Evolutionary conservation across 2,888 invertebrate species (phyloP).

Genomic region (Noctua comes): DNA sequence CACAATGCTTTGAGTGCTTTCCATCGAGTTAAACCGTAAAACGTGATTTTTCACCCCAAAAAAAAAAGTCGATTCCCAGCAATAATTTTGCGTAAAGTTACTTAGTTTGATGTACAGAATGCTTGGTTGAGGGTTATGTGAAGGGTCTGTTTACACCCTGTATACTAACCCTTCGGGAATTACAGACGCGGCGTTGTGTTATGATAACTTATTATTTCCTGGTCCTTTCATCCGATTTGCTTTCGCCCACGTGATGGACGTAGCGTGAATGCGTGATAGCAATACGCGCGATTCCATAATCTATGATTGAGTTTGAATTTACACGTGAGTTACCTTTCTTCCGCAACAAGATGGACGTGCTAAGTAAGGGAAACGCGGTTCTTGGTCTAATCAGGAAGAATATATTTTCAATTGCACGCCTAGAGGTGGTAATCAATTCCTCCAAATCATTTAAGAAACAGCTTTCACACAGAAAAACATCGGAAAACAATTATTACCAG

Average conservation of each 20-base stretch:
- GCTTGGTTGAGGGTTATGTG: too few species aligned
- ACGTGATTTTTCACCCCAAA: too few species aligned
- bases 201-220: slow-evolving; percentile 19
- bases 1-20: too few species aligned
- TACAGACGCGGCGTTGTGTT: neutral
- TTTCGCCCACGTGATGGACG: slow-evolving; percentile 25
- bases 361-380: slow-evolving; percentile 11
- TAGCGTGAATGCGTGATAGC: slow-evolving; percentile 33
- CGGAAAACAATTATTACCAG: slow-evolving; percentile 2
- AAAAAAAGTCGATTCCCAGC: too few species aligned
- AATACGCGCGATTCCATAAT: slow-evolving; percentile 31
- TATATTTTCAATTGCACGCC: slow-evolving; percentile 8
- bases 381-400: slow-evolving; percentile 29
- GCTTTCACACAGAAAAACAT: neutral
- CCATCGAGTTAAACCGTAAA: too few species aligned
- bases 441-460: neutral
- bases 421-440: neutral
- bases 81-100: too few species aligned
- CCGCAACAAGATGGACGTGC: slow-evolving; percentile 39
- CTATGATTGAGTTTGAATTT: slow-evolving; percentile 47
- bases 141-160: too few species aligned
- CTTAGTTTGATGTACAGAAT: too few species aligned
- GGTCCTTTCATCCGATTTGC: slow-evolving; percentile 33
- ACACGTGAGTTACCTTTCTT: slow-evolving; percentile 34
- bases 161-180: neutral